These are phyloP conservation scores for Probaryconus sp. DNA, from an alignment of 1,140 invertebrate genomes.

Conservation along the genomic window DNA sequence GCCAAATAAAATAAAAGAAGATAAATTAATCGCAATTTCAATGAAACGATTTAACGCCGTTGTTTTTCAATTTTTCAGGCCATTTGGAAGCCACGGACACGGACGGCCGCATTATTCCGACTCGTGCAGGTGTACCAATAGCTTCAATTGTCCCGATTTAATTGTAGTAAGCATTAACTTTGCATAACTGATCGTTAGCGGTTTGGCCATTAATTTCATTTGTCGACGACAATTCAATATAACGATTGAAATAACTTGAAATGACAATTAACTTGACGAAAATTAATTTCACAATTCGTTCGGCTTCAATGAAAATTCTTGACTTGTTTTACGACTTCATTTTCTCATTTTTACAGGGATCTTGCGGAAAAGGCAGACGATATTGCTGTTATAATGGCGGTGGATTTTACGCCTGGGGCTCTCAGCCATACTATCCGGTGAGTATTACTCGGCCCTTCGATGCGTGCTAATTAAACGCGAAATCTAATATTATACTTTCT, in stretches of 20 bases:
- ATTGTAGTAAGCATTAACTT: conserved; percentile 77
- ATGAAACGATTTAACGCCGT: conserved; percentile 26
- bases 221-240: background rate
- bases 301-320: conserved; percentile 33
- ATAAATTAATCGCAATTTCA: conserved; percentile 24
- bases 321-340: conserved; percentile 25
- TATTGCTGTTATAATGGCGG: conserved; percentile 79
- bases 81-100: conserved; percentile 3
- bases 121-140: conserved; percentile 79
- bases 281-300: conserved; percentile 35
- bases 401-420: conserved; percentile 62
- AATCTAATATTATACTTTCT: conserved; percentile 40
- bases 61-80: conserved; percentile 41
- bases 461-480: conserved; percentile 45
- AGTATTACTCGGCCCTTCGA: conserved; percentile 51
- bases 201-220: conserved; percentile 17
- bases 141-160: conserved; percentile 80
- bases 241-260: too few species aligned
- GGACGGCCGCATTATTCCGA: conserved; percentile 71
- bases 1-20: conserved; percentile 33
- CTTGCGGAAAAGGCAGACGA: conserved; percentile 78
- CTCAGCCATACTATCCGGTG: conserved; percentile 45
- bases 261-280: background rate
- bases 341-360: conserved; percentile 73
- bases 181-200: conserved; percentile 15